Evolutionary conservation across 2,888 invertebrate genomes (phyloP), one percentile per base, ranked within the genome.

Genomic region (Caenorhabditis sp.): DNA sequence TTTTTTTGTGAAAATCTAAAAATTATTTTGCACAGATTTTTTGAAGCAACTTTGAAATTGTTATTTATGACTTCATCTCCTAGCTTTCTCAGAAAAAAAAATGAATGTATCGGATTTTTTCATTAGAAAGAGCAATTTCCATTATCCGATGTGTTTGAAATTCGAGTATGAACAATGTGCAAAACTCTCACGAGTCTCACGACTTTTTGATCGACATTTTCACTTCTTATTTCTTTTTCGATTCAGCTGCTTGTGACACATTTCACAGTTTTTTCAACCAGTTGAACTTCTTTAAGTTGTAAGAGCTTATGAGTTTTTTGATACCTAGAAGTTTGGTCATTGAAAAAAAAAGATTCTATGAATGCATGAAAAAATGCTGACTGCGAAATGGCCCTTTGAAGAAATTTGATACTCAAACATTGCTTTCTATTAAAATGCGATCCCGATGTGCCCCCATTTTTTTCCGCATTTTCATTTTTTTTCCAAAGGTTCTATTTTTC

Each of bases 371-470:
- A 43, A 43, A 43, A 43, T 43, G 43, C 17, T 17, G 14, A 2
- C 43, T 43, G 43, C 43, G 43, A 43, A 43, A 43, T 43, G 43
- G 43, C 43, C 43, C 14, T 43, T 43, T 43, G 3, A 27, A 21
- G 59, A 59, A 61, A 61, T 61, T 1, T n/a, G 61, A 61, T 50
- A 59, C 26, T 43, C 26, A 23, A 19, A 23, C 14, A 10, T 49
- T 59, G 21, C 49, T 37, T 59, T 27, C 55, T 55, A 24, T 19
- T 60, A 63, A 66, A 67, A 72, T 64, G 67, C 60, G 43, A 50
- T 62, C 62, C 37, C 19, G 36, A n/a, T 36, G 31, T 55, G 17
- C 63, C 53, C 43, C 61, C 57, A 61, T 64, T 69, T 61, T 64
- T 60, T 60, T 31, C 57, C 27, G 21, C 54, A 31, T 60, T 51